Conservation (phyloP, 35 echinoderm and acorn worm genomes). For the Apostichopus californicus region DNA sequence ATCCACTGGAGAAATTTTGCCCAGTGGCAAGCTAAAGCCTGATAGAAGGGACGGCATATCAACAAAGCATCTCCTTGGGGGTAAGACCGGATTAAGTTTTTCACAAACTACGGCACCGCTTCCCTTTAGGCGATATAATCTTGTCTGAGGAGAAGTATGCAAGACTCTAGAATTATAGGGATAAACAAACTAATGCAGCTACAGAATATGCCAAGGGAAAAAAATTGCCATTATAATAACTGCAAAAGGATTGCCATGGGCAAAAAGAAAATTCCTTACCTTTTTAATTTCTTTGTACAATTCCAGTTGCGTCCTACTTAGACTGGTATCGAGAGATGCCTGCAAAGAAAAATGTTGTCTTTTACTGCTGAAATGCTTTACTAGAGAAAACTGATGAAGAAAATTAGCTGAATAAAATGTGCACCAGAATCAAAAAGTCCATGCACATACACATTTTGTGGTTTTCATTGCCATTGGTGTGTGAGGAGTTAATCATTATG, state of each 20-base stretch:
- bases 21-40: no score
- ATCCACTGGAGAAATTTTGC: no score
- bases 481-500: no score
- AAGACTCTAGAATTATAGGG: neutral
- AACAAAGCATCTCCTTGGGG: no score
- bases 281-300: conserved; percentile 97
- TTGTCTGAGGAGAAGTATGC: neutral
- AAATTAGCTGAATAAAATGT: neutral
- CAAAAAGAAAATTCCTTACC: conserved; percentile 47
- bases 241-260: neutral
- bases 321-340: conserved; percentile 76
- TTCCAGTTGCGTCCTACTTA: conserved; percentile 82
- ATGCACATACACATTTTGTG: neutral
- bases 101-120: no score
- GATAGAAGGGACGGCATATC: no score
- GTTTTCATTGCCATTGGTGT: no score
- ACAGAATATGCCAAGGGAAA: neutral
- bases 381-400: no score
- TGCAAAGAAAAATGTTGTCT: neutral
- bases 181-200: neutral
- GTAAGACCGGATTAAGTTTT: no score
- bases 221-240: neutral
- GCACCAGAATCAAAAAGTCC: neutral
- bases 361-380: no score
- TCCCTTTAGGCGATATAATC: no score